Base-by-base conservation (phyloP, 1,140 invertebrate genomes). In the Pseudoatta argentina region DNA sequence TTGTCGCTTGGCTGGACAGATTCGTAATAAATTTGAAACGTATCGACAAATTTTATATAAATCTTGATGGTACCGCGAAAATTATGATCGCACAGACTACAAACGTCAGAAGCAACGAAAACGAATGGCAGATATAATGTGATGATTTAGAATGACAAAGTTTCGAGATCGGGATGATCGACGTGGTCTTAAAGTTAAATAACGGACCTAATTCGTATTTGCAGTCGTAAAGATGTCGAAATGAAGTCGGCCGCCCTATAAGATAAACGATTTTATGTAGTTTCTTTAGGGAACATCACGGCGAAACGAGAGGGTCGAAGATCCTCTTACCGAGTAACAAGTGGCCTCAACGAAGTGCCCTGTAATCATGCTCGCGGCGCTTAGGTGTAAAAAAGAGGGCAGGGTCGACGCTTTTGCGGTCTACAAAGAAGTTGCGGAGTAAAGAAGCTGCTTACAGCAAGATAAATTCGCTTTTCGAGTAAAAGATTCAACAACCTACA, bases 281-380 rank as follows among this genome's bases (percentile, higher is more conserved):
- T 83, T 87, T 83, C 63, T 83, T 72, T 67, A 39, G 48, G 30
- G 48, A 69, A 69, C 77, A 81, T 69, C 77, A 14, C 30, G 77
- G 30, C 51, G 51, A 39, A 55, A 81, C 30, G 64, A 69, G 64
- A 69, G 77, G 77, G 48, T 81, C 77, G 51, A 81, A 71, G 48
- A 81, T 81, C 64, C 77, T 81, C 77, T 81, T 71, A 81, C 27
- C 64, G 77, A 27, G 77, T 81, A 81, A 81, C 77, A 69, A 81
- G 77, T 81, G 77, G 48, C 64, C 51, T 69, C 77, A 34, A 55
- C 77, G 64, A 81, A 81, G 64, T 55, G 77, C n/a, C 39, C 77
- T 69, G 64, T 64, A 69, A 79, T 79, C 77, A 69, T 79, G 77
- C 63, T 48, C 18, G 63, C 63, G 48, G 77, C 27, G 63, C 48